Evolutionary conservation across 2,888 invertebrate species (phyloP), one percentile per base, ranked within the genome.

Genomic region (Kuschelorhynchus macadamiae): DNA sequence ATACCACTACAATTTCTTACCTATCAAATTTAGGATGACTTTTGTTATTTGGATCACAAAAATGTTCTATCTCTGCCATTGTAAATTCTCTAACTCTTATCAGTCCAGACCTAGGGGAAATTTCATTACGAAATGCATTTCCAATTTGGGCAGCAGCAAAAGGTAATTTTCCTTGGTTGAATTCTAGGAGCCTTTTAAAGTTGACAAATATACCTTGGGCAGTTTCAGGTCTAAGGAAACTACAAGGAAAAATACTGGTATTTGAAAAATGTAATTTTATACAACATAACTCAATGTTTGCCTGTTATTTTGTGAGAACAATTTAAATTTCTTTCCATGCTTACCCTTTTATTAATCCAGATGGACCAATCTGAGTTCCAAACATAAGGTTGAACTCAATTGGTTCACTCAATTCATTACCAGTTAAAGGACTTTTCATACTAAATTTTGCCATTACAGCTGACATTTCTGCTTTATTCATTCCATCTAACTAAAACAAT

Each of bases 201-300:
- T 99, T 99, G 0, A 99, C 98, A 85, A 99, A 99, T 75, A 99
- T 99, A 20, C 99, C 99, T 84, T 99, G 99, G 0, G 99, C 99
- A 11, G 99, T 99, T 86, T 99, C 99, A 17, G 99, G 99, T 67
- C 99, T 89, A 17, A 99, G 87, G 81, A 93, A 99, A 12, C 91
- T 90, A 67, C 53, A 71, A 56, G 12, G 52, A 65, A 47, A 56
- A 25, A 25, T n/a, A n/a, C n/a, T n/a, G n/a, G n/a, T n/a, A n/a
- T n/a, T n/a, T n/a, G n/a, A n/a, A n/a, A n/a, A n/a, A n/a, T n/a
- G n/a, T n/a, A n/a, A n/a, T n/a, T n/a, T n/a, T n/a, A n/a, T n/a
- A n/a, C n/a, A n/a, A n/a, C n/a, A n/a, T n/a, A n/a, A n/a, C n/a
- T n/a, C n/a, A n/a, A n/a, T n/a, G n/a, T n/a, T n/a, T n/a, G n/a